These are phyloP conservation scores for Thyatira batis DNA, from an alignment of 2,888 invertebrate species.

Conservation along the genomic window DNA sequence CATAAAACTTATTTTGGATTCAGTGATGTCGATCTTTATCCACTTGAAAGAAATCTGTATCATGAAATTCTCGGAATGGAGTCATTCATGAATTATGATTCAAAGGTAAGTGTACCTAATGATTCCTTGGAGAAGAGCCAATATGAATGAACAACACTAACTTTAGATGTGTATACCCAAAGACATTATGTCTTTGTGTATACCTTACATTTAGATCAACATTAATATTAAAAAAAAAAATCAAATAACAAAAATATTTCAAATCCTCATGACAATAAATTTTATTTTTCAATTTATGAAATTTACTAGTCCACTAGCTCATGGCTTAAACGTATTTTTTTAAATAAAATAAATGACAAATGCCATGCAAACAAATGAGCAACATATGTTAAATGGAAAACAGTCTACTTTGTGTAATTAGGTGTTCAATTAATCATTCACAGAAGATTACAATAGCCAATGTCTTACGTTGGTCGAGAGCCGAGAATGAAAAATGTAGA, in stretches of 20 bases:
- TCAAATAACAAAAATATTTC: too few relatives aligned
- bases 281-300: background rate
- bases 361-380: background rate
- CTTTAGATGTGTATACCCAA: too few relatives aligned
- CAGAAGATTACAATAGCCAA: background rate
- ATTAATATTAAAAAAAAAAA: background rate
- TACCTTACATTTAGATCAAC: background rate
- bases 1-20: background rate
- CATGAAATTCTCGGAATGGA: constrained; percentile 15
- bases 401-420: constrained; percentile 18
- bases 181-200: background rate
- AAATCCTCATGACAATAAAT: too few relatives aligned
- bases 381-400: background rate
- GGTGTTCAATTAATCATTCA: constrained; percentile 15
- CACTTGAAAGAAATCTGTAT: constrained; percentile 16
- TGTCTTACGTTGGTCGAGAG: background rate
- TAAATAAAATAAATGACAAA: background rate
- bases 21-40: background rate
- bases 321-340: background rate
- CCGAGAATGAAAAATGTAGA: background rate
- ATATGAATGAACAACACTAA: constrained; percentile 22
- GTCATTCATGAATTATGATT: constrained; percentile 35
- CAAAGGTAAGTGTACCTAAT: constrained; percentile 21
- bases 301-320: background rate
- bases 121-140: constrained; percentile 45